A percentile compares a stretch with the other conserved stretches of the same genome.
Evolutionary conservation across 2,113 vertebrate genomes (phyloP).

Genomic region (Smithornis capensis): DNA sequence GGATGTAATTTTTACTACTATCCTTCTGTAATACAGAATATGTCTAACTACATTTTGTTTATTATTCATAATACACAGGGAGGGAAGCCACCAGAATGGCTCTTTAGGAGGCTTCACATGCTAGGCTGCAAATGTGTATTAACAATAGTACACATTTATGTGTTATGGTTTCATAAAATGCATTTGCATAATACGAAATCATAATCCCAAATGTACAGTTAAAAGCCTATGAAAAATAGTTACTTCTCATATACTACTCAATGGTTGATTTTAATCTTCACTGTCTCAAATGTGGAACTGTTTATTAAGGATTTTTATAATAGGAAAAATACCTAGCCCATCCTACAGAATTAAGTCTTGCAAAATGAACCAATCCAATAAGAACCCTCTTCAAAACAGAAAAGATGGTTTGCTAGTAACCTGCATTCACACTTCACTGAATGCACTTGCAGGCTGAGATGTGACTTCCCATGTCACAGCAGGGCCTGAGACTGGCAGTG

Average conservation of each 20-base stretch:
- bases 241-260: slow-evolving; percentile 70
- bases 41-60: slow-evolving; percentile 62
- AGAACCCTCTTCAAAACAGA: slow-evolving; percentile 12
- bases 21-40: slow-evolving; percentile 64
- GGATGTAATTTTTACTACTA: slow-evolving; percentile 64
- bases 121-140: slow-evolving; percentile 65
- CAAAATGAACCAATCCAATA: slow-evolving; percentile 19
- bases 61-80: slow-evolving; percentile 71
- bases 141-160: slow-evolving; percentile 71
- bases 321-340: not conserved
- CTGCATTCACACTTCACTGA: slow-evolving; percentile 51
- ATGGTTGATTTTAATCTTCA: slow-evolving; percentile 75
- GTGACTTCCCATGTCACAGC: slow-evolving; percentile 5
- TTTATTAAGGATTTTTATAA: slow-evolving; percentile 26
- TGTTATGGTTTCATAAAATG: slow-evolving; percentile 77
- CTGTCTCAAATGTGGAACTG: slow-evolving; percentile 44
- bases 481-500: slow-evolving; percentile 35
- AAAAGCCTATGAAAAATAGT: slow-evolving; percentile 78
- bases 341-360: slow-evolving; percentile 26
- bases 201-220: slow-evolving; percentile 74
- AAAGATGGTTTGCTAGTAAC: slow-evolving; percentile 6
- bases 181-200: slow-evolving; percentile 80
- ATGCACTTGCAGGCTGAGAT: slow-evolving; percentile 38
- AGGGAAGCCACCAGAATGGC: slow-evolving; percentile 72
- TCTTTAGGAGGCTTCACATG: slow-evolving; percentile 69